Percentiles rank a stretch among this genome's conserved stretches.
Conservation (phyloP, 2,888 invertebrate genomes). For the Craniophora ligustri region DNA sequence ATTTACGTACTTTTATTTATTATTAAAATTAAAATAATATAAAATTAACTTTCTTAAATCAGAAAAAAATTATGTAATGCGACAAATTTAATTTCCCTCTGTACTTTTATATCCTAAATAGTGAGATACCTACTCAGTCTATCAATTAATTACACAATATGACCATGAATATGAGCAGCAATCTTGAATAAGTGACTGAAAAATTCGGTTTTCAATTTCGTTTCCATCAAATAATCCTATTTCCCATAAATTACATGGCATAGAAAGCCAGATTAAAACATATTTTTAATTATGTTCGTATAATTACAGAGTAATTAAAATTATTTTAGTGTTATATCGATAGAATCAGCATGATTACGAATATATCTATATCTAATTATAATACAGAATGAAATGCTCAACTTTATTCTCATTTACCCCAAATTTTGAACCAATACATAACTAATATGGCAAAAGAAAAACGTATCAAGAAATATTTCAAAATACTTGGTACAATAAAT, state of each 20-base stretch:
- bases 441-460: conserved; percentile 31
- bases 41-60: conserved; percentile 61
- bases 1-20: conserved; percentile 58
- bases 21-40: conserved; percentile 59
- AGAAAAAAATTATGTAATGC: conserved; percentile 44
- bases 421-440: conserved; percentile 14
- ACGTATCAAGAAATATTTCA: conserved; percentile 11
- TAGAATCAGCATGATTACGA: background rate
- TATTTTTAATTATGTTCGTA: too few species aligned
- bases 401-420: background rate
- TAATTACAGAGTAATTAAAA: too few species aligned
- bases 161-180: conserved; percentile 16
- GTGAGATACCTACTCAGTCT: conserved; percentile 22
- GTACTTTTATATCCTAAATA: conserved; percentile 15
- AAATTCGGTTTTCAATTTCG: too few species aligned
- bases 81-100: conserved; percentile 19
- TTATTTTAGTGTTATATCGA: background rate
- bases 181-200: background rate
- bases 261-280: too few species aligned
- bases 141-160: conserved; percentile 9
- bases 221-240: too few species aligned
- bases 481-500: conserved; percentile 44
- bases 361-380: background rate
- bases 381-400: background rate
- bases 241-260: too few species aligned